phyloP scores from a whole-genome alignment of 2,888 invertebrate genomes.

The Eristalinus sepulchralis region DNA sequence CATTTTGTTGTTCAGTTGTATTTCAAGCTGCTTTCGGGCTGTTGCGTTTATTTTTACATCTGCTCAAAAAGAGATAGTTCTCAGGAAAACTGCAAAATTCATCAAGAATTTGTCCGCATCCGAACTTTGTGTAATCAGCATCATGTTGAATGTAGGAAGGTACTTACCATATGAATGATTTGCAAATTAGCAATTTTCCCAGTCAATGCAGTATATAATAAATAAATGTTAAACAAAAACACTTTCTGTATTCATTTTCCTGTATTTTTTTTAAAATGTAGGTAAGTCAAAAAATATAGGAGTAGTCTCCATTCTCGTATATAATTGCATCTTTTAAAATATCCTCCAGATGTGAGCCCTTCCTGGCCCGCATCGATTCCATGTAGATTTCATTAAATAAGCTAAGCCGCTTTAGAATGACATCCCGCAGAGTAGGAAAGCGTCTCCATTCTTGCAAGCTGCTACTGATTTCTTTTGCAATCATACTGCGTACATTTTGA shows the following conservation, averaged over 20 bases:
- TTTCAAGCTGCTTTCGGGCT: no score
- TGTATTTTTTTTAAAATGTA: neutral
- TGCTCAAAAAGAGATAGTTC: no score
- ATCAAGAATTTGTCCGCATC: no score
- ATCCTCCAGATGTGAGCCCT: conserved; percentile 26
- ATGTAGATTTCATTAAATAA: conserved; percentile 30
- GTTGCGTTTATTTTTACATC: no score
- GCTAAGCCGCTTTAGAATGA: conserved; percentile 21
- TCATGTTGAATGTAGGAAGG: no score
- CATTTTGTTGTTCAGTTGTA: no score
- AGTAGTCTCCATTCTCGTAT: conserved; percentile 26
- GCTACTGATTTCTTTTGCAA: conserved; percentile 44
- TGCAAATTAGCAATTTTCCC: no score
- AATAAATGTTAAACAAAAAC: neutral
- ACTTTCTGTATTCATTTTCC: conserved; percentile 11
- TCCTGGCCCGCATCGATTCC: conserved; percentile 35
- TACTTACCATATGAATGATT: no score
- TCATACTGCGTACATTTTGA: conserved; percentile 24
- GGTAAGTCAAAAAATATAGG: conserved; percentile 14
- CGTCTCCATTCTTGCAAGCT: conserved; percentile 24
- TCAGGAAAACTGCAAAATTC: no score
- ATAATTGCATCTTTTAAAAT: conserved; percentile 47
- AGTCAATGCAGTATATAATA: no score
- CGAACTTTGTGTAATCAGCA: no score
- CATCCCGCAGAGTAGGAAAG: neutral